Evolutionary conservation across 2,113 vertebrate species (phyloP).

Genomic region (Tretioscincus oriximinensis): DNA sequence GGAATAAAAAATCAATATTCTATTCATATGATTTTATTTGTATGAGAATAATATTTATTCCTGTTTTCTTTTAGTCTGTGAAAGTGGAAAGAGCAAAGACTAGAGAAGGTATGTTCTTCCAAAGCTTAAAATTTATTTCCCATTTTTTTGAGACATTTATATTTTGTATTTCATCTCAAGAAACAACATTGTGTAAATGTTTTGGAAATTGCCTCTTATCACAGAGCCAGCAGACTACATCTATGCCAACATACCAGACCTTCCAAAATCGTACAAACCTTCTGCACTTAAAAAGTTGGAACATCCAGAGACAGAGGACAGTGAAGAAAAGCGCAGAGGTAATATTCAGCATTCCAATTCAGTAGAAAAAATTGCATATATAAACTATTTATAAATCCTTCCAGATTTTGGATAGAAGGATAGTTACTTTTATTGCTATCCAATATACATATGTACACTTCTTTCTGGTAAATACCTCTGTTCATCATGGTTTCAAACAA

Average conservation of each 20-base stretch:
- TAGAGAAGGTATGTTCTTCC: conserved; percentile 78
- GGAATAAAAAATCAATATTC: conserved; percentile 40
- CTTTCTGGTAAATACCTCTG: too few species aligned
- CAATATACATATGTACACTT: too few species aligned
- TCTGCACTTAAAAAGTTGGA: conserved; percentile 68
- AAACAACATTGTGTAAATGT: neutral
- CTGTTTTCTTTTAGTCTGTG: conserved; percentile 81
- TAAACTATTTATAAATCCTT: neutral
- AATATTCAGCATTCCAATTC: conserved; percentile 40
- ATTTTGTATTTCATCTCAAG: neutral
- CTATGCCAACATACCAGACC: conserved; percentile 78
- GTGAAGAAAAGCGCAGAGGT: conserved; percentile 85
- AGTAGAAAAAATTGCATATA: neutral
- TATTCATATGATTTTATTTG: neutral
- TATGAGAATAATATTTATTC: neutral
- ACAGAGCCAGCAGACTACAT: conserved; percentile 73
- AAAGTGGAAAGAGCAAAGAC: conserved; percentile 78
- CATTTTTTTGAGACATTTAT: too few species aligned
- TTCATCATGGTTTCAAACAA: too few species aligned
- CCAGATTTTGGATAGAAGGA: neutral
- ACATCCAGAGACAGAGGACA: conserved; percentile 53
- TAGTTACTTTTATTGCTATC: neutral
- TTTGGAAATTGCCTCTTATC: conserved; percentile 47
- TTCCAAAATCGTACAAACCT: conserved; percentile 75
- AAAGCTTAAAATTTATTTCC: neutral